Conservation (phyloP, 2,113 vertebrate genomes). For the Propithecus coquereli region DNA sequence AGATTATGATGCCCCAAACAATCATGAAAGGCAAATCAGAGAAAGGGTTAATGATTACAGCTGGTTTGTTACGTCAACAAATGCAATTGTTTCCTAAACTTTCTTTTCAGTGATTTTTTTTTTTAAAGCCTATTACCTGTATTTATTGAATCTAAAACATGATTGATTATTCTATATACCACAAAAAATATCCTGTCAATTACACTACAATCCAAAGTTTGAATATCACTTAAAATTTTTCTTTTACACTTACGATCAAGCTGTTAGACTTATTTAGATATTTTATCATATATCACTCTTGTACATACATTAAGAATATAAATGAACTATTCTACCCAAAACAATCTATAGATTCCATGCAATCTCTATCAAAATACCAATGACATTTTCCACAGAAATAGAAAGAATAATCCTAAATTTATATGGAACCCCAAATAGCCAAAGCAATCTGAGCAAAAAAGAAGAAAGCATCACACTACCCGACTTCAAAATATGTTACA, state of each 20-base stretch:
- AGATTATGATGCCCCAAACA: not conserved
- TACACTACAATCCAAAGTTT: not conserved
- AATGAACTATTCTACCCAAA: not conserved
- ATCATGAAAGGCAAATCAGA: not conserved
- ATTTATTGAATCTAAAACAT: not conserved
- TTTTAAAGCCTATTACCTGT: not conserved
- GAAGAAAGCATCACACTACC: not conserved
- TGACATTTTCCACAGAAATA: not conserved
- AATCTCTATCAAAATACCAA: not conserved
- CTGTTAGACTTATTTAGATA: not conserved
- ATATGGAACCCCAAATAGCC: not conserved
- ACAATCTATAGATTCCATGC: not conserved
- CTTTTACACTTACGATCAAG: not conserved
- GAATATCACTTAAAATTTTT: not conserved
- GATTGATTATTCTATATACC: not conserved
- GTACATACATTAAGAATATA: not conserved
- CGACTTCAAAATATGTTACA: not conserved
- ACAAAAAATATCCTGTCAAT: not conserved
- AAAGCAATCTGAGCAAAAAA: not conserved
- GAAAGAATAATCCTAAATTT: not conserved
- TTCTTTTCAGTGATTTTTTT: conserved; percentile 36
- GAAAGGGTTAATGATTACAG: not conserved
- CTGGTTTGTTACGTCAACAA: not conserved
- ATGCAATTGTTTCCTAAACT: not conserved
- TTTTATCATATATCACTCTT: not conserved